A percentile compares a stretch with the other conserved stretches of the same genome.
These are phyloP conservation scores for Drosophila sulfurigaster DNA, from an alignment of 1,140 invertebrate genomes.

Conservation along the genomic window DNA sequence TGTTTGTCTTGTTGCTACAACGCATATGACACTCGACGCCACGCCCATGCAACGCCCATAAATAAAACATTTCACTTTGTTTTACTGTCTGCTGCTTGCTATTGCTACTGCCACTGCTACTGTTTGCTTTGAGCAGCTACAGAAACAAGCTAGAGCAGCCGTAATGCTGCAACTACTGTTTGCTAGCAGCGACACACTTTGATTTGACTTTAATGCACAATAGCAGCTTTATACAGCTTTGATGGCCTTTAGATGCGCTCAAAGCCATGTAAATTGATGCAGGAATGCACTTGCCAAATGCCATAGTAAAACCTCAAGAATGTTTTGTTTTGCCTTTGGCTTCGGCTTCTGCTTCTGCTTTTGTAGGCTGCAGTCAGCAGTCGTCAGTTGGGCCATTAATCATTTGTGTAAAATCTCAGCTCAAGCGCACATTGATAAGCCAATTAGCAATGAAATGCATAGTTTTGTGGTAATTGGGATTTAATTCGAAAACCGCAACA, in stretches of 20 bases:
- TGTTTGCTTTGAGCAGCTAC: constrained; percentile 47
- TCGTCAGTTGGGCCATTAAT: constrained; percentile 46
- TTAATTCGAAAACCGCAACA: constrained; percentile 56
- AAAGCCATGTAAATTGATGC: constrained; percentile 65
- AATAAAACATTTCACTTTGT: constrained; percentile 83
- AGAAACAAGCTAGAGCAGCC: constrained; percentile 51
- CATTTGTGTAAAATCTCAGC: constrained; percentile 61
- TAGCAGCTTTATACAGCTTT: constrained; percentile 60
- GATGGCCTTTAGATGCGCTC: constrained; percentile 49
- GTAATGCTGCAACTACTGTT: constrained; percentile 40
- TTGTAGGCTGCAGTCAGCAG: neutral
- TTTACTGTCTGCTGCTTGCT: constrained; percentile 54
- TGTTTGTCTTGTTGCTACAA: constrained; percentile 79
- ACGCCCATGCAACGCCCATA: constrained; percentile 66
- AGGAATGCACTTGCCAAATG: constrained; percentile 63
- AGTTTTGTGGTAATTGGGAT: constrained; percentile 48
- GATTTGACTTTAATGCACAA: constrained; percentile 82
- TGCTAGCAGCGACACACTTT: constrained; percentile 62
- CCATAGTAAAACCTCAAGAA: constrained; percentile 47
- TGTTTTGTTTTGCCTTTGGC: constrained; percentile 18
- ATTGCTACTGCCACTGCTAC: neutral
- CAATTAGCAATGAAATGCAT: constrained; percentile 60
- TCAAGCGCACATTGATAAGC: constrained; percentile 55
- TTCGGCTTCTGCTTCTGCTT: neutral
- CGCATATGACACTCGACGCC: constrained; percentile 75